Conservation (phyloP, 2,113 vertebrate species). For the Rhea americana region DNA sequence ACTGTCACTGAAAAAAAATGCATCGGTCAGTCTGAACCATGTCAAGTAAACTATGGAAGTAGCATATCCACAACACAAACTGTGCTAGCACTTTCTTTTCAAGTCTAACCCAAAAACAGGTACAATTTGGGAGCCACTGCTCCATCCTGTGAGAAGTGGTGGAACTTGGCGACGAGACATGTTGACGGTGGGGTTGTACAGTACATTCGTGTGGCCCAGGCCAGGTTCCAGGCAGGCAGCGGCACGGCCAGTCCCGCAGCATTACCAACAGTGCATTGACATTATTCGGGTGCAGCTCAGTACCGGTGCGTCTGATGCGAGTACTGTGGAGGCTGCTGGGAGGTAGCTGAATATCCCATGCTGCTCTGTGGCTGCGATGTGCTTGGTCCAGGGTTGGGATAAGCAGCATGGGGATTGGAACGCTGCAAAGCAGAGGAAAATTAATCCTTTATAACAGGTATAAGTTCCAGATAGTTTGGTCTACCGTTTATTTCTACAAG, state of each 20-base stretch:
- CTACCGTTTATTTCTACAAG: background rate
- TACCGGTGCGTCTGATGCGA: constrained; percentile 98
- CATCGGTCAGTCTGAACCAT: constrained; percentile 84
- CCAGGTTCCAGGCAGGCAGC: constrained; percentile 73
- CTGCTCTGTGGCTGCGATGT: constrained; percentile 99
- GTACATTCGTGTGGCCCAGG: constrained; percentile 79
- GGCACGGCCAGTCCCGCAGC: constrained; percentile 71
- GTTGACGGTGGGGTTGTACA: constrained; percentile 77
- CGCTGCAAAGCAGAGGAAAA: constrained; percentile 79
- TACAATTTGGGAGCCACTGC: constrained; percentile 70
- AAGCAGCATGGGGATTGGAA: constrained; percentile 99
- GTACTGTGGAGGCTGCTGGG: constrained; percentile 99
- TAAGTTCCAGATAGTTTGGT: rapidly evolving
- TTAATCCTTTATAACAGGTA: background rate
- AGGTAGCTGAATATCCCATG: constrained; percentile 99
- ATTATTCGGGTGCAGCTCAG: constrained; percentile 80
- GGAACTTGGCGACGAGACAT: constrained; percentile 73
- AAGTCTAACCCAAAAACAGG: constrained; percentile 77
- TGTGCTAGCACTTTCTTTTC: constrained; percentile 84
- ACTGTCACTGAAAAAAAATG: constrained; percentile 80
- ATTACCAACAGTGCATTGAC: constrained; percentile 73
- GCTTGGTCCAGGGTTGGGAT: constrained; percentile 99
- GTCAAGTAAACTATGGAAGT: constrained; percentile 88
- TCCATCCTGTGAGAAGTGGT: constrained; percentile 73
- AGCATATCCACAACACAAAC: constrained; percentile 85